These are phyloP conservation scores for Xiphophorus couchianus DNA, from an alignment of 2,113 vertebrate species.

Conservation along the genomic window DNA sequence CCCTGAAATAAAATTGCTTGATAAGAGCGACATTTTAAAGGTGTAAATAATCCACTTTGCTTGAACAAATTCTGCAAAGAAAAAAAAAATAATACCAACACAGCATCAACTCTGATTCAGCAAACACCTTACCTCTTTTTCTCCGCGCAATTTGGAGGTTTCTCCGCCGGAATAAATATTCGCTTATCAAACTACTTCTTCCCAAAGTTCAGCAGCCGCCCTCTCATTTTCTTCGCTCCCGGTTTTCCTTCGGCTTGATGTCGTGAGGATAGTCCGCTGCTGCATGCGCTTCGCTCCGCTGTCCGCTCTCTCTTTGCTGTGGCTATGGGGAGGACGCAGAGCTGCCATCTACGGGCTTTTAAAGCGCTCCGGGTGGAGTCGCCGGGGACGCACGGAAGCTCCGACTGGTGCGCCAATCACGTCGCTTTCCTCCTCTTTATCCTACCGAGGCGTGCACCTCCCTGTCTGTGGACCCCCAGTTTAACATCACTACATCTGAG, in stretches of 20 bases:
- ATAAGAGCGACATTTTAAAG: neutral
- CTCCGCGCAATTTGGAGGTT: neutral
- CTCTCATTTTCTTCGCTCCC: neutral
- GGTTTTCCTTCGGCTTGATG: neutral
- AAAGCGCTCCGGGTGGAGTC: slow-evolving; percentile 86
- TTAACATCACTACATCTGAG: slow-evolving; percentile 2
- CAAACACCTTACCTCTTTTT: neutral
- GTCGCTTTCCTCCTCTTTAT: slow-evolving; percentile 21
- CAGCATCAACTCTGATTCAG: neutral
- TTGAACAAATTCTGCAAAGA: neutral
- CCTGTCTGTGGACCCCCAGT: slow-evolving; percentile 10
- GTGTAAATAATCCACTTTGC: neutral
- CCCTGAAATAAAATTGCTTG: neutral
- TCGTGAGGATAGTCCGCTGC: slow-evolving; percentile 36
- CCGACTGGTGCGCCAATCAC: slow-evolving; percentile 87
- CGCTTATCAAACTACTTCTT: neutral
- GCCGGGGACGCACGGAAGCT: slow-evolving; percentile 80
- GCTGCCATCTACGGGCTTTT: slow-evolving; percentile 92
- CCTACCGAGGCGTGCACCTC: neutral
- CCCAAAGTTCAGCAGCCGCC: neutral
- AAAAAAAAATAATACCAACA: neutral
- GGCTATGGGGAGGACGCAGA: slow-evolving; percentile 67
- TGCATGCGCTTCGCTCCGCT: slow-evolving; percentile 9
- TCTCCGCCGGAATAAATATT: neutral
- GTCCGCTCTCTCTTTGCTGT: slow-evolving; percentile 12